These are phyloP conservation scores for Smithornis capensis DNA, from an alignment of 2,113 vertebrate species.

Conservation along the genomic window DNA sequence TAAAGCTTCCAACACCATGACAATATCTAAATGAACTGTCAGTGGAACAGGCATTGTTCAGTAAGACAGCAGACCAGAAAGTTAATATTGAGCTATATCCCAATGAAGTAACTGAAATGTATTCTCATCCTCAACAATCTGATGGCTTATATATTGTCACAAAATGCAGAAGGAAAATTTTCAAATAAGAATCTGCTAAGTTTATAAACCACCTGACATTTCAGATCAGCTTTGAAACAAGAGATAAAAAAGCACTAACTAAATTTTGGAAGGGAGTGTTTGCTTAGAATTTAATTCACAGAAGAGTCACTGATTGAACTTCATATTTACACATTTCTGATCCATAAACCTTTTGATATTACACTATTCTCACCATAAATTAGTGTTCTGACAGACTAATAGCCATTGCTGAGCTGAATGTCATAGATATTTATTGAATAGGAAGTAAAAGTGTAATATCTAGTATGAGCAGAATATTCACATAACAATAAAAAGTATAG, in stretches of 20 bases:
- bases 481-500: slow-evolving; percentile 67
- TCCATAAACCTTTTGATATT: slow-evolving; percentile 56
- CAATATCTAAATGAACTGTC: slow-evolving; percentile 75
- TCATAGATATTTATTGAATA: slow-evolving; percentile 56
- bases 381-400: slow-evolving; percentile 46
- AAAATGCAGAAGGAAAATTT: neutral
- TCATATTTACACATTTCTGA: slow-evolving; percentile 61
- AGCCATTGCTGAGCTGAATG: slow-evolving; percentile 9
- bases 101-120: slow-evolving; percentile 33
- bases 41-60: slow-evolving; percentile 62
- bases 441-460: slow-evolving; percentile 61
- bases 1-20: slow-evolving; percentile 65
- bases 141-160: neutral
- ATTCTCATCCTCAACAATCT: slow-evolving; percentile 19
- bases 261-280: neutral
- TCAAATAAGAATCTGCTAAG: neutral
- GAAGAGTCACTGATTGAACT: neutral
- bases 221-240: neutral
- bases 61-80: slow-evolving; percentile 64
- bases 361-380: slow-evolving; percentile 41
- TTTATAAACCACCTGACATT: neutral
- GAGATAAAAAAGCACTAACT: neutral
- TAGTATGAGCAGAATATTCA: slow-evolving; percentile 64
- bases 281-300: slow-evolving; percentile 23
- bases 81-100: slow-evolving; percentile 60